These are phyloP conservation scores for Astropecten irregularis DNA, from an alignment of 53 echinoderm and acorn worm species.

Conservation along the genomic window DNA sequence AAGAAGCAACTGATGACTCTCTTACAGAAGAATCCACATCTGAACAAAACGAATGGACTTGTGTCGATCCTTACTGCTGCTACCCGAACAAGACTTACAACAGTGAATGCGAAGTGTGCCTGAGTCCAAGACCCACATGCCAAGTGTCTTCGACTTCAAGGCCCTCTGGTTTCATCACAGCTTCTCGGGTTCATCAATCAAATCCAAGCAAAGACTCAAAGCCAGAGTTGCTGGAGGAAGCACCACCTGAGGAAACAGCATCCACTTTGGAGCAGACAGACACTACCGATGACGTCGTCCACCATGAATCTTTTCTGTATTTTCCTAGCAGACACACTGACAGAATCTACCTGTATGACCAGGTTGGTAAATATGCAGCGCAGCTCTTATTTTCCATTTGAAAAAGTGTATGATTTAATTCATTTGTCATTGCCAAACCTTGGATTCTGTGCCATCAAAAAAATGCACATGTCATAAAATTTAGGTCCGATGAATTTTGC, in stretches of 20 bases:
- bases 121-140: constrained; percentile 42
- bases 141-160: too few relatives aligned
- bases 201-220: not conserved
- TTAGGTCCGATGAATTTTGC: too few relatives aligned
- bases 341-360: constrained; percentile 81
- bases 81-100: constrained; percentile 11
- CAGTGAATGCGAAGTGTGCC: constrained; percentile 62
- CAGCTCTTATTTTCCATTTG: too few relatives aligned
- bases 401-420: too few relatives aligned
- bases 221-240: not conserved
- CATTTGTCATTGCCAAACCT: too few relatives aligned
- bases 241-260: not conserved
- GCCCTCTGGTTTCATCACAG: not conserved
- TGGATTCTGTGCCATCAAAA: too few relatives aligned
- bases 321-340: constrained; percentile 76
- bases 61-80: constrained; percentile 38
- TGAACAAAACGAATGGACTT: constrained; percentile 56
- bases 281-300: constrained; percentile 1
- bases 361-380: constrained; percentile 67
- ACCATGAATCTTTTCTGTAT: constrained; percentile 60
- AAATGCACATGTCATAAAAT: too few relatives aligned
- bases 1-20: not conserved
- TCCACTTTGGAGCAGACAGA: not conserved
- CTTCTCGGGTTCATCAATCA: not conserved
- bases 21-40: not conserved